phyloP scores from a whole-genome alignment of 2,888 invertebrate species.

The Platypus cylindrus region DNA sequence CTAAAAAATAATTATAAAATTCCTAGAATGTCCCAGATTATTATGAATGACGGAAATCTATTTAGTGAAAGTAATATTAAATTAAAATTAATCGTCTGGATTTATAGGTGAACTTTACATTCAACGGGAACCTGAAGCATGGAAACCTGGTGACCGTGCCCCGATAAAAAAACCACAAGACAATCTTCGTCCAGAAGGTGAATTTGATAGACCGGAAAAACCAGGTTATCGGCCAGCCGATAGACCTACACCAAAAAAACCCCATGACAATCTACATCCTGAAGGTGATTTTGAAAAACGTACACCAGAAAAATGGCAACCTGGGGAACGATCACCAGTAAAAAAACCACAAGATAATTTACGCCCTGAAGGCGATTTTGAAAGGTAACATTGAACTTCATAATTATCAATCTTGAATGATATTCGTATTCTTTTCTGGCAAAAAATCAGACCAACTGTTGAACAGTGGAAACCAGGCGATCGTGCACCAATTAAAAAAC shows the following conservation, averaged over 20 bases:
- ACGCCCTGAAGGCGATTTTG: constrained; percentile 37
- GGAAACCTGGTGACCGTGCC: constrained; percentile 40
- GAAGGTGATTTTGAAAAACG: constrained; percentile 37
- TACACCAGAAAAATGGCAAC: constrained; percentile 34
- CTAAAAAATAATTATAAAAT: too few species aligned
- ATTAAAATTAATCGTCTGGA: too few species aligned
- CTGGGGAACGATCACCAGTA: constrained; percentile 34
- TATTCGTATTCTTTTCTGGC: too few species aligned
- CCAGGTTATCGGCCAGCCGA: constrained; percentile 29
- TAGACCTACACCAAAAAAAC: constrained; percentile 33
- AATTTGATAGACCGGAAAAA: constrained; percentile 33
- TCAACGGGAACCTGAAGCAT: constrained; percentile 33
- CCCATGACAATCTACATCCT: constrained; percentile 36
- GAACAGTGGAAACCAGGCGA: constrained; percentile 39
- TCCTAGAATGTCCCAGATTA: too few species aligned
- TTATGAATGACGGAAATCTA: too few species aligned
- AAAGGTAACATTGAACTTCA: constrained; percentile 29
- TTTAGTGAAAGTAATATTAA: too few species aligned
- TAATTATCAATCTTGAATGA: too few species aligned
- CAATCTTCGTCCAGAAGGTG: constrained; percentile 48
- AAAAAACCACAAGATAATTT: constrained; percentile 37
- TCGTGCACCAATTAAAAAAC: constrained; percentile 34
- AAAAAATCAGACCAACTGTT: too few species aligned
- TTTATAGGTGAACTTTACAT: constrained; percentile 36
- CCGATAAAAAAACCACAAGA: constrained; percentile 45